phyloP scores from a whole-genome alignment of 2,888 invertebrate genomes.

The Mellilla xanthometata region DNA sequence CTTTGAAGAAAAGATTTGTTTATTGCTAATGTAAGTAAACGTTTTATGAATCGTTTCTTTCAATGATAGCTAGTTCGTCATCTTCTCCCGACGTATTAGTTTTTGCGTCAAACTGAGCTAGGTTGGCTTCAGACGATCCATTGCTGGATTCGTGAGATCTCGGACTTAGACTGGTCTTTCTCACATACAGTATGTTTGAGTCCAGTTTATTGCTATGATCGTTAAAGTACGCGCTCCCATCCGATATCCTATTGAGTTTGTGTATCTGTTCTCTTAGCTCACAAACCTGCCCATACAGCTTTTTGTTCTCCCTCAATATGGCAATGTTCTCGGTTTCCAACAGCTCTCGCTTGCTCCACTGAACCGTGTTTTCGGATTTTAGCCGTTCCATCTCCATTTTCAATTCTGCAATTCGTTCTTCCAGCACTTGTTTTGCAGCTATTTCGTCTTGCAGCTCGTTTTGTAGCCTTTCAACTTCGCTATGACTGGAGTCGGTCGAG shows the following conservation, averaged over 20 bases:
- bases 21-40: conserved; percentile 25
- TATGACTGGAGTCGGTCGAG: conserved; percentile 74
- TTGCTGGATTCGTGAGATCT: conserved; percentile 73
- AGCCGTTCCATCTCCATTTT: conserved; percentile 89
- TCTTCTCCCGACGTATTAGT: conserved; percentile 73
- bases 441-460: conserved; percentile 75
- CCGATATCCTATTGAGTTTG: conserved; percentile 72
- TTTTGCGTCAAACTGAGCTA: conserved; percentile 63
- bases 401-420: conserved; percentile 67
- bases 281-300: conserved; percentile 82
- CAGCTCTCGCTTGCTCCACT: conserved; percentile 96
- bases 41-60: conserved; percentile 48
- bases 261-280: conserved; percentile 75
- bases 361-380: conserved; percentile 95
- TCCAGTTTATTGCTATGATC: conserved; percentile 53
- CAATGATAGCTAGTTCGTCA: conserved; percentile 72
- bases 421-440: conserved; percentile 72
- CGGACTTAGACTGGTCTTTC: conserved; percentile 68
- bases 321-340: conserved; percentile 95
- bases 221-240: conserved; percentile 58
- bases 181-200: conserved; percentile 65
- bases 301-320: conserved; percentile 94
- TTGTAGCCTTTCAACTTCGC: conserved; percentile 70
- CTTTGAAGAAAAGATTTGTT: too few species aligned
- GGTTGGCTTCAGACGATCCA: conserved; percentile 69